Percentiles rank a stretch among this genome's conserved stretches.
phyloP scores from a whole-genome alignment of 2,888 invertebrate species.

The Oligia latruncula region DNA sequence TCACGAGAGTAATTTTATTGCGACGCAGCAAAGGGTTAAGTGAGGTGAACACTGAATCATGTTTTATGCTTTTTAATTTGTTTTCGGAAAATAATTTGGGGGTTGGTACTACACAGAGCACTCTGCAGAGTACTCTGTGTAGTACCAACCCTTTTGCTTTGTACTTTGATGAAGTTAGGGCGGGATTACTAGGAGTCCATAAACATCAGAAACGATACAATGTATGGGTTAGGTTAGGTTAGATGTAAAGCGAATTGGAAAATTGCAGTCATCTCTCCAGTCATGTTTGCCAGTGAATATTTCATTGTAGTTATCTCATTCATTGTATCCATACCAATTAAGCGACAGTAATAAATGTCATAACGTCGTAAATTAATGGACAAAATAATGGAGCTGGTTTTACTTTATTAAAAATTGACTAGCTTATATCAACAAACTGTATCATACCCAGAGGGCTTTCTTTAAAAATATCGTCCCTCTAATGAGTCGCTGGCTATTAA shows the following conservation, averaged over 20 bases:
- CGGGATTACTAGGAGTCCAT: constrained; percentile 34
- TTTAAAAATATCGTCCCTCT: constrained; percentile 74
- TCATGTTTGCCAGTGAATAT: neutral
- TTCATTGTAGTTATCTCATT: neutral
- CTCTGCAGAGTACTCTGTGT: constrained; percentile 47
- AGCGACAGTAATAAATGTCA: neutral
- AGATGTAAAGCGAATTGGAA: neutral
- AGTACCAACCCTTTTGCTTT: constrained; percentile 29
- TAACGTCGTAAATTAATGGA: constrained; percentile 11
- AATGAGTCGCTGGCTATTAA: constrained; percentile 82
- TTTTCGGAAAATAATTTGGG: constrained; percentile 75
- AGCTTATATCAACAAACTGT: constrained; percentile 44
- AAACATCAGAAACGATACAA: constrained; percentile 1
- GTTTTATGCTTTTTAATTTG: constrained; percentile 89
- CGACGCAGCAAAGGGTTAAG: constrained; percentile 81
- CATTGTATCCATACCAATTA: neutral
- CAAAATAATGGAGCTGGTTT: constrained; percentile 26
- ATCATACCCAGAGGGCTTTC: constrained; percentile 59
- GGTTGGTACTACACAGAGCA: no score
- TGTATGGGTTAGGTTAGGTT: neutral
- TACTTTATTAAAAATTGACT: constrained; percentile 34
- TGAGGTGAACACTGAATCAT: constrained; percentile 81
- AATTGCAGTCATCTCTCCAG: neutral
- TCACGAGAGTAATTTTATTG: constrained; percentile 83
- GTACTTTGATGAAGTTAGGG: constrained; percentile 35